These are phyloP conservation scores for Lottia scabra DNA, from an alignment of 2,888 invertebrate species.

Conservation along the genomic window DNA sequence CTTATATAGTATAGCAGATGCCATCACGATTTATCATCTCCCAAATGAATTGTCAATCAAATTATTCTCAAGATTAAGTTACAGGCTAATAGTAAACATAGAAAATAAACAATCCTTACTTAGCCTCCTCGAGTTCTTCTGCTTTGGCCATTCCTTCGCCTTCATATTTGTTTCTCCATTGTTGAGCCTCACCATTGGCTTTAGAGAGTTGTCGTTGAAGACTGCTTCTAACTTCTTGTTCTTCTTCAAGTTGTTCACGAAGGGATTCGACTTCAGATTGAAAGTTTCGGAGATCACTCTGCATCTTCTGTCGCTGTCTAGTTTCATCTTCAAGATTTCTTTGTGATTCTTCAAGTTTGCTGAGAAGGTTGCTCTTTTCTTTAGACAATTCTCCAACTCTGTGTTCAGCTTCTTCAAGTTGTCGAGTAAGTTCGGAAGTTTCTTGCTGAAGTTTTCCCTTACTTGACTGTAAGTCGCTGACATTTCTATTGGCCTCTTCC, in stretches of 20 bases:
- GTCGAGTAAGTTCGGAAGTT: conserved; percentile 95
- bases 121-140: conserved; percentile 72
- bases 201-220: conserved; percentile 99
- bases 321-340: conserved; percentile 96
- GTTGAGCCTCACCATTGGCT: conserved; percentile 95
- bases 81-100: no score
- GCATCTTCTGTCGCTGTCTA: conserved; percentile 68
- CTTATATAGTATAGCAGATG: no score
- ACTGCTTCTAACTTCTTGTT: conserved; percentile 98
- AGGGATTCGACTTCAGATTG: conserved; percentile 99
- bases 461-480: conserved; percentile 84
- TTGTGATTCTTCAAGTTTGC: conserved; percentile 98
- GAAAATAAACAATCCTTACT: conserved; percentile 29
- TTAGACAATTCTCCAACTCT: conserved; percentile 95
- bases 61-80: no score
- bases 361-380: conserved; percentile 88
- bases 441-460: conserved; percentile 98
- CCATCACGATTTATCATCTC: no score
- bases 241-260: conserved; percentile 99
- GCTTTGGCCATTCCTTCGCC: conserved; percentile 78
- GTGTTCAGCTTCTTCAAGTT: conserved; percentile 98
- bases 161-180: conserved; percentile 99
- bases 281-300: conserved; percentile 94
- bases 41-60: no score
- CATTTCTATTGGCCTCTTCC: conserved; percentile 96